Evolutionary conservation across 2,888 invertebrate genomes (phyloP), one percentile per base, ranked within the genome.

Genomic region (Cryptosula pallasiana): DNA sequence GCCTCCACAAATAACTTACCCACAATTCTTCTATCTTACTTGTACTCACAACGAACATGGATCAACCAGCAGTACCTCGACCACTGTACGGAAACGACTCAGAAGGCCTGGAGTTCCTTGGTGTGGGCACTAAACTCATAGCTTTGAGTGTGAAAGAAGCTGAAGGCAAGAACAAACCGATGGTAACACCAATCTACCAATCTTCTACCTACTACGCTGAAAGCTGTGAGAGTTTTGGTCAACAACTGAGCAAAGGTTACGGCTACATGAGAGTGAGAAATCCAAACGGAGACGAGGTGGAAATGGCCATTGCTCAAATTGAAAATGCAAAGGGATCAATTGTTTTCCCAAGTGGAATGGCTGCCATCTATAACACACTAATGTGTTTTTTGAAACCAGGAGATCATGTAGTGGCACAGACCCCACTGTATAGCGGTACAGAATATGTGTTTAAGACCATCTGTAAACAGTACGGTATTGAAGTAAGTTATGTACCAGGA

Each of bases 401-500:
- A 16, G 82, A 84, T 74, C 84, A 86, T 74, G 76, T 85, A 72
- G 81, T 83, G 2, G 75, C 77, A 34, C 79, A 79, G 73, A 73
- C 76, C n/a, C 83, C 83, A 0, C 75, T 77, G 16, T 84, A 83
- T 74, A 79, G 80, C 55, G 82, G 80, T 13, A 79, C 80, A 0
- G 77, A 76, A 35, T 79, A 79, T 23, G 78, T 82, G 45, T 73
- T 82, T 2, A 77, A 77, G n/a, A 78, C 79, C 25, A 77, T 81
- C 25, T 71, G 81, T 55, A 73, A 77, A 1, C 76, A 78, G 71
- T 83, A 78, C 75, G 79, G 79, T 9, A 78, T 84, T 1, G 80
- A 81, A 63, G 75, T 78, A 1, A 76, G 78, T 0, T 77, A 76
- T 73, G 79, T 81, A 1, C 73, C 71, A 0, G 75, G 77, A 0